Percentiles rank a stretch among this genome's conserved stretches.
Conservation (phyloP, 2,113 vertebrate species). For the Channa argus region DNA sequence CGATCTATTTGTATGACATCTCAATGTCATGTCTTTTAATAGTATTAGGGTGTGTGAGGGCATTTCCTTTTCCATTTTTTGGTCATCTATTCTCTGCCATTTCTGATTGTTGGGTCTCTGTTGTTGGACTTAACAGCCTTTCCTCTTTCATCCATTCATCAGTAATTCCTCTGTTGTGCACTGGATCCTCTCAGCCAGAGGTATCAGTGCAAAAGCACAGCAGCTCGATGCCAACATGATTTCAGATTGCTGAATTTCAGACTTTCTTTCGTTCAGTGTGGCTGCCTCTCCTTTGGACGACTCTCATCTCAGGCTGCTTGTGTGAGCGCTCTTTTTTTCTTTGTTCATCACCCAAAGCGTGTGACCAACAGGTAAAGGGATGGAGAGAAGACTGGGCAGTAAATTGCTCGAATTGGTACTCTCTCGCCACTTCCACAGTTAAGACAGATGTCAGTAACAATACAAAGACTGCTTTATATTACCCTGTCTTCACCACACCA, state of each 20-base stretch:
- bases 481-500: background rate
- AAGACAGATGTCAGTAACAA: background rate
- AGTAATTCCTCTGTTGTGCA: constrained; percentile 7
- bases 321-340: constrained; percentile 30
- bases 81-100: background rate
- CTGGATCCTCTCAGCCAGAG: constrained; percentile 16
- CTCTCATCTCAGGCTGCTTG: constrained; percentile 29
- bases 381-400: background rate
- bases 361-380: constrained; percentile 15
- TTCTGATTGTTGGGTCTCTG: constrained; percentile 9
- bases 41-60: too few relatives aligned
- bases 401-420: constrained; percentile 40
- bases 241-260: constrained; percentile 34
- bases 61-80: background rate
- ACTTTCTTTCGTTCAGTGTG: constrained; percentile 21
- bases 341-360: constrained; percentile 1
- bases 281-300: constrained; percentile 22
- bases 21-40: too few relatives aligned
- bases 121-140: background rate
- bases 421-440: background rate
- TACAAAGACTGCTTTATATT: constrained; percentile 11
- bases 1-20: too few relatives aligned
- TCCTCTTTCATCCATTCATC: background rate
- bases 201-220: constrained; percentile 15
- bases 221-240: constrained; percentile 27